Evolutionary conservation across 2,113 vertebrate species (phyloP), one percentile per base, ranked within the genome.

Genomic region (Cnemophilus loriae): DNA sequence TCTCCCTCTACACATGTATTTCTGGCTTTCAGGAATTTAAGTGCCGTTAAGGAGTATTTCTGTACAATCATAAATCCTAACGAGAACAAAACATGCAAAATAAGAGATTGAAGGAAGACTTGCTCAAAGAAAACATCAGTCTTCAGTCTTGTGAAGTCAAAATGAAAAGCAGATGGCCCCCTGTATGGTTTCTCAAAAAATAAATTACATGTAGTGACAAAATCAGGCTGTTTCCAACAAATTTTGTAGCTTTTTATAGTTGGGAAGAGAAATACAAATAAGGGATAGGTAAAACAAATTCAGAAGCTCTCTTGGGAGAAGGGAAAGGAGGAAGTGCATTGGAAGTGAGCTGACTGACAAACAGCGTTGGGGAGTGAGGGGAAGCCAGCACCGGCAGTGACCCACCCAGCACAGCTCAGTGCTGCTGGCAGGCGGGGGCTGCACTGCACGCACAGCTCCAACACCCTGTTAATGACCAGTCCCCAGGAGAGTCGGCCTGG

Each of bases 371-470:
- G 19, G 9, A 28, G 28, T 7, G 59, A 37, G 33, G 55, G 18
- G 41, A 52, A 78, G 70, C 19, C 57, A 14, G 37, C 47, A 8
- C 2, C 6, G 8, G n/a, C n/a, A 41, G 52, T 8, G 24, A 6
- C 50, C 16, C 14, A 0, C 3, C 21, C 14, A 24, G 4, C 16
- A 3, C 0, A 4, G 20, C 4, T 46, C 7, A 4, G 32, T 2
- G 75, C 39, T 56, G 1, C 0, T 6, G 22, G 20, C 18, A 12
- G 32, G 30, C 28, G 57, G 47, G 35, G n/a, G 27, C 44, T 39
- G 9, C 44, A 0, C 19, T 8, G 84, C 13, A 28, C 30, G 33
- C 37, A 35, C 52, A 16, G 67, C 7, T 9, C 17, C 2, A 35
- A 22, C 11, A 4, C 7, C 27, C 26, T 11, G 7, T 4, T 7